Evolutionary conservation across 2,113 vertebrate genomes (phyloP).

Genomic region (Tragelaphus imberbis): DNA sequence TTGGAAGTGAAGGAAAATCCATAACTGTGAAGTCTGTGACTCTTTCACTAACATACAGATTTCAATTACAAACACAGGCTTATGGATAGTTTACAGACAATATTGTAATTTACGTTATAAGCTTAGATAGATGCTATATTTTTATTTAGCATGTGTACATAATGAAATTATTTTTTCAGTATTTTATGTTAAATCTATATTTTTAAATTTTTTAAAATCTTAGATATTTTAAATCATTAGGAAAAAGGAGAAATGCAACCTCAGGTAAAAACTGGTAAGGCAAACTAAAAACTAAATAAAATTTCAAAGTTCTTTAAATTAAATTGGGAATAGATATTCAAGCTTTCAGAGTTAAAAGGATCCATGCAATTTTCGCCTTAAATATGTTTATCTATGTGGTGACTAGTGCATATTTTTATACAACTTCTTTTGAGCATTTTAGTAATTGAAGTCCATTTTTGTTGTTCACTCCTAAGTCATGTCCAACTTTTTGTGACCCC

Average conservation of each 20-base stretch:
- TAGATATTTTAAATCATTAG: constrained; percentile 37
- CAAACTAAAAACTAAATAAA: not conserved
- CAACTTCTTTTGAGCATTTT: not conserved
- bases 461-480: not conserved
- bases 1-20: constrained; percentile 20
- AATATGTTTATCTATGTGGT: not conserved
- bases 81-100: not conserved
- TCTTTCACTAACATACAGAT: not conserved
- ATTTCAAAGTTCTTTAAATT: not conserved
- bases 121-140: not conserved
- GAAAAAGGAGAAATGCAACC: not conserved
- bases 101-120: not conserved
- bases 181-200: not conserved
- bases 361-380: not conserved
- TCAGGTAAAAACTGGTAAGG: not conserved
- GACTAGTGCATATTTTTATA: not conserved
- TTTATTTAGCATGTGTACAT: not conserved
- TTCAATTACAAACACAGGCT: not conserved
- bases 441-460: not conserved
- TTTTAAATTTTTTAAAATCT: not conserved
- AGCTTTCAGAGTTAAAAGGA: not conserved
- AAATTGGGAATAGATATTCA: not conserved
- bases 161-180: not conserved
- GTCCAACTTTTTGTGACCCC: not conserved
- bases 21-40: not conserved